Evolutionary conservation across 1,140 invertebrate species (phyloP).

Genomic region (Drosophila ambigua): DNA sequence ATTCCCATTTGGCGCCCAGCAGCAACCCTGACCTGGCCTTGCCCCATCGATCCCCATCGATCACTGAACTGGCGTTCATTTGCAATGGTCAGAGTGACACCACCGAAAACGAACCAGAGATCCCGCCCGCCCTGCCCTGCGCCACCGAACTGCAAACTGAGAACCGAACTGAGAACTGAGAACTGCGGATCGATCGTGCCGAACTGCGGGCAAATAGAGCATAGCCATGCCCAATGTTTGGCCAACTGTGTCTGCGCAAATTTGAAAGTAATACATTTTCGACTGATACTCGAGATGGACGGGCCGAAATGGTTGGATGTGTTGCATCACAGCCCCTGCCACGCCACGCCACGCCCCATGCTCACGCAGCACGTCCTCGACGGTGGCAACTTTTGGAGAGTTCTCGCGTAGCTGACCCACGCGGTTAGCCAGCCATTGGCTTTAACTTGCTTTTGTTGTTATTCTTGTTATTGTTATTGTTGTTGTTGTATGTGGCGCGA

Average conservation of each 20-base stretch:
- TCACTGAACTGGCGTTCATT: conserved; percentile 8
- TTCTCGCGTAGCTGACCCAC: conserved; percentile 13
- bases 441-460: conserved; percentile 9
- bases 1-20: too few relatives aligned
- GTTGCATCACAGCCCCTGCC: too few relatives aligned
- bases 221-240: conserved; percentile 63
- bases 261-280: conserved; percentile 56
- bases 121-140: conserved; percentile 20
- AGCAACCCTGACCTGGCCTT: conserved; percentile 21
- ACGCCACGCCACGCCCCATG: too few relatives aligned
- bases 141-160: conserved; percentile 24
- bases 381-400: too few relatives aligned
- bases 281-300: background rate
- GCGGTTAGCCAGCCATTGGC: background rate
- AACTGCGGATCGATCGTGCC: conserved; percentile 1
- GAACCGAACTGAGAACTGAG: background rate
- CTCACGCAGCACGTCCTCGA: too few relatives aligned
- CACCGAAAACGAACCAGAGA: background rate
- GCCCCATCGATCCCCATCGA: conserved; percentile 36
- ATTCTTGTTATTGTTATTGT: background rate
- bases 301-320: background rate
- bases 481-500: conserved; percentile 57
- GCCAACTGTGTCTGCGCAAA: conserved; percentile 61
- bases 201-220: conserved; percentile 62
- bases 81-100: conserved; percentile 16